Evolutionary conservation across 1,140 invertebrate species (phyloP).

Genomic region (Ceratoteleas bidentatus): DNA sequence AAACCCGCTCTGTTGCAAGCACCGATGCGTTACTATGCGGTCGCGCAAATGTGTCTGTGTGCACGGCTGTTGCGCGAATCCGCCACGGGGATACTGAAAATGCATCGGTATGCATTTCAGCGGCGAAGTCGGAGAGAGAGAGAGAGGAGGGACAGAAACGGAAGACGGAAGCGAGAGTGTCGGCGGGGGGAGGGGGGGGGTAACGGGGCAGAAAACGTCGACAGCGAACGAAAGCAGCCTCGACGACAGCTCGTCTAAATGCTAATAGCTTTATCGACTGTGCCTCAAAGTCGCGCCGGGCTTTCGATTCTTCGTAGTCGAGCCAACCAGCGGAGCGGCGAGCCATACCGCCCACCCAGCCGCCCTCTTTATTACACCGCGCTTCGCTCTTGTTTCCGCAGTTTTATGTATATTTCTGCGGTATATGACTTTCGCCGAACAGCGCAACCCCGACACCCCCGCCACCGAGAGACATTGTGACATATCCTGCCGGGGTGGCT

Average conservation of each 20-base stretch:
- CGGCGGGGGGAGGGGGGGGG: constrained; percentile 8
- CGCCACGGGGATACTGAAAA: constrained; percentile 47
- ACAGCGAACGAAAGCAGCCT: constrained; percentile 62
- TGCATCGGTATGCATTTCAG: constrained; percentile 69
- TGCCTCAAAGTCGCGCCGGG: constrained; percentile 64
- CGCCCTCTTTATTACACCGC: constrained; percentile 59
- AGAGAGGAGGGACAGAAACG: constrained; percentile 5
- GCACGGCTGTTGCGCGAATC: constrained; percentile 46
- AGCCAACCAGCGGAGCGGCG: constrained; percentile 45
- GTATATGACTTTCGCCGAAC: constrained; percentile 55
- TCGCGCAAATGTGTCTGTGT: constrained; percentile 35
- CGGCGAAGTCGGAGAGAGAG: constrained; percentile 29
- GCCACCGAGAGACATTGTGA: constrained; percentile 40
- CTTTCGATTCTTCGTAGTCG: constrained; percentile 64
- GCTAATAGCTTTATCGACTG: constrained; percentile 81
- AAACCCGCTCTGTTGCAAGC: constrained; percentile 52
- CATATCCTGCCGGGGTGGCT: constrained; percentile 20
- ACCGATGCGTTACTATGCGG: constrained; percentile 57
- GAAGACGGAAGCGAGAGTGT: constrained; percentile 39
- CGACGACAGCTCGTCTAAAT: constrained; percentile 81
- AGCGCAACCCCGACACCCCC: constrained; percentile 34
- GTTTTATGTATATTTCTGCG: constrained; percentile 62
- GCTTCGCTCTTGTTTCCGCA: constrained; percentile 43
- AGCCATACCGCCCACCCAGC: constrained; percentile 69
- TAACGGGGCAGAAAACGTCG: constrained; percentile 34